Evolutionary conservation across 2,113 vertebrate species (phyloP), one percentile per base, ranked within the genome.

Genomic region (Phodopus roborovskii): DNA sequence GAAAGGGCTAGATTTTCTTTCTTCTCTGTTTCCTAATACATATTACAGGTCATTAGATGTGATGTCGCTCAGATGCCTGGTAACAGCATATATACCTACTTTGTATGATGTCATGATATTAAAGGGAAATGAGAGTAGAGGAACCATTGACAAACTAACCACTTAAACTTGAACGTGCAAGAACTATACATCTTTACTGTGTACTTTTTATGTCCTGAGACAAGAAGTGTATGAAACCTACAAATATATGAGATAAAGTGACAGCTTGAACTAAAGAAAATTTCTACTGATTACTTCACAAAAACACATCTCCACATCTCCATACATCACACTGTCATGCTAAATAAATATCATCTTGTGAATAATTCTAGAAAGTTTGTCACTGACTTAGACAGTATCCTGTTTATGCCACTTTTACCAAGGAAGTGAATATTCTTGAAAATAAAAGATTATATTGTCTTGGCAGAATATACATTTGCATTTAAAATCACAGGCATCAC

Each of bases 401-500:
- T 94, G 11, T 77, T 94, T 92, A 68, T 90, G 89, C 10, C 42
- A 50, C 8, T 58, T 94, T 94, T 82, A 93, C 82, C 77, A 13
- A 91, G 13, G 58, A 93, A 94, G 81, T 91, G 75, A 91, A 90
- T 93, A 88, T 92, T 95, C 94, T 95, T 19, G 62, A 95, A 96
- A 93, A 92, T 84, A 96, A 96, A 96, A 95, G 1, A 70, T 62
- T 73, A 73, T 10, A 64, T 58, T 53, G 85, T 77, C 42, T 88
- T 88, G 92, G 88, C 22, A 94, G 53, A 95, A 60, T 94, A 92
- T 79, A 88, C 73, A 75, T 92, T 77, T 66, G 88, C 42, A 81
- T 56, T 94, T 93, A 77, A 87, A 96, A 89, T 90, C 68, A 85
- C 33, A 96, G 39, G 2, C 33, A 60, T 94, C 36, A 1, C 48